Evolutionary conservation across 2,113 vertebrate species (phyloP).

Genomic region (Neomonachus schauinslandi): DNA sequence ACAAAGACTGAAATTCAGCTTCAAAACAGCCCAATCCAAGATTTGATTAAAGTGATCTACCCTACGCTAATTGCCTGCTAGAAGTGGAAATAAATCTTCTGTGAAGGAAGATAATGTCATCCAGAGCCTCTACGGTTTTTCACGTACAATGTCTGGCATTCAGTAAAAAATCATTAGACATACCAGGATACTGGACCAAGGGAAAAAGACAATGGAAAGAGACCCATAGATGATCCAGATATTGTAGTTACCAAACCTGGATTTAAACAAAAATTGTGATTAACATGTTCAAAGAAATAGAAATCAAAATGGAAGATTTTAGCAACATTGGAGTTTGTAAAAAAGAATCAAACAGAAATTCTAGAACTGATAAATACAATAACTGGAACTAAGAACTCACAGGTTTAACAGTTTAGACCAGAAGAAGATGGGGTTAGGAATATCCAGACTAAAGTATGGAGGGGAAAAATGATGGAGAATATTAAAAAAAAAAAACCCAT

Average conservation of each 20-base stretch:
- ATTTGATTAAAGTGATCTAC: not conserved
- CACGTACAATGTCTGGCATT: not conserved
- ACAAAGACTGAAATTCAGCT: not conserved
- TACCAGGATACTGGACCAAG: not conserved
- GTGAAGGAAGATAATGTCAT: not conserved
- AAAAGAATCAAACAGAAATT: conserved; percentile 30
- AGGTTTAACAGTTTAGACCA: not conserved
- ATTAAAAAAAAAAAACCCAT: not conserved
- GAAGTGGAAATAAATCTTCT: not conserved
- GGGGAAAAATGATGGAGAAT: not conserved
- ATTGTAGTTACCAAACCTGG: not conserved
- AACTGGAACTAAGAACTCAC: conserved; percentile 2
- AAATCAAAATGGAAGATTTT: not conserved
- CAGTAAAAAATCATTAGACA: not conserved
- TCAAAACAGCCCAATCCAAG: not conserved
- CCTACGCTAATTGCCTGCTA: not conserved
- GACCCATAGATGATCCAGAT: not conserved
- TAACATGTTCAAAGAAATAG: conserved; percentile 1
- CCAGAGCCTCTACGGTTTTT: not conserved
- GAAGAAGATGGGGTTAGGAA: not conserved
- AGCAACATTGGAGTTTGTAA: conserved; percentile 36
- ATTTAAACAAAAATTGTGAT: conserved; percentile 9
- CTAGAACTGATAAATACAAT: conserved; percentile 4
- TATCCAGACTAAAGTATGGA: not conserved
- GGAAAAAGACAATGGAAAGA: not conserved